Percentiles rank a stretch among this genome's conserved stretches.
Conservation (phyloP, 2,797 vertebrate genomes). For the Octomys mimax region DNA sequence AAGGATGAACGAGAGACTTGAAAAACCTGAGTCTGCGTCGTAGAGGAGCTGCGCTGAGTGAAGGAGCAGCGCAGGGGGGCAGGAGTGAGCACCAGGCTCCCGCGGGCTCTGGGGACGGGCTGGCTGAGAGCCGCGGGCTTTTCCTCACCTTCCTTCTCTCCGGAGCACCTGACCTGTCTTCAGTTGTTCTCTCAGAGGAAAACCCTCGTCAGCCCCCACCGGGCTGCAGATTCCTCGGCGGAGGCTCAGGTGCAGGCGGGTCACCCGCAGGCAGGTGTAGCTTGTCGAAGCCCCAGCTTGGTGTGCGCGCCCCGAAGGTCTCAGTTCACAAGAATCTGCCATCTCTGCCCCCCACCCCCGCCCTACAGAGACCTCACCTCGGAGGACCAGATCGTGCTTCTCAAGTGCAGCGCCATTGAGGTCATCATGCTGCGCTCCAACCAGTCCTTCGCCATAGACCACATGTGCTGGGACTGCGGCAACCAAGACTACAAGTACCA, state of each 20-base stretch:
- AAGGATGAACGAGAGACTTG: background rate
- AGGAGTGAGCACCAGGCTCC: background rate
- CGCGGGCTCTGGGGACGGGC: background rate
- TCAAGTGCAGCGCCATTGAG: slow-evolving; percentile 98
- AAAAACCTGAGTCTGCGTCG: background rate
- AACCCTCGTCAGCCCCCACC: background rate
- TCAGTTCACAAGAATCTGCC: background rate
- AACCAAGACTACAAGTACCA: slow-evolving; percentile 95
- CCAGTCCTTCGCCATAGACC: slow-evolving; percentile 96
- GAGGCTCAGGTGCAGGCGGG: background rate
- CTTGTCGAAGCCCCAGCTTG: background rate
- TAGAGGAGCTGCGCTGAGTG: background rate
- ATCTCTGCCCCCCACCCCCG: too few species aligned
- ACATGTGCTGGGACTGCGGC: slow-evolving; percentile 98
- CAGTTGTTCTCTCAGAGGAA: background rate
- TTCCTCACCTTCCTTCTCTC: background rate
- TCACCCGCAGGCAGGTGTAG: background rate
- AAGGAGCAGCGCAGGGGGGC: background rate
- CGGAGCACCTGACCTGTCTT: background rate
- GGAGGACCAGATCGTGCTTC: slow-evolving; percentile 97
- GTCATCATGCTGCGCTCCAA: slow-evolving; percentile 99
- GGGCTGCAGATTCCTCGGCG: background rate
- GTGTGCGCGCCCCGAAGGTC: background rate
- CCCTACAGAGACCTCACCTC: slow-evolving; percentile 94
- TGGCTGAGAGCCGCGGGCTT: background rate